A percentile compares a stretch with the other conserved stretches of the same genome.
Conservation (phyloP, 1,140 invertebrate species). For the Meloidogyne chitwoodi region DNA sequence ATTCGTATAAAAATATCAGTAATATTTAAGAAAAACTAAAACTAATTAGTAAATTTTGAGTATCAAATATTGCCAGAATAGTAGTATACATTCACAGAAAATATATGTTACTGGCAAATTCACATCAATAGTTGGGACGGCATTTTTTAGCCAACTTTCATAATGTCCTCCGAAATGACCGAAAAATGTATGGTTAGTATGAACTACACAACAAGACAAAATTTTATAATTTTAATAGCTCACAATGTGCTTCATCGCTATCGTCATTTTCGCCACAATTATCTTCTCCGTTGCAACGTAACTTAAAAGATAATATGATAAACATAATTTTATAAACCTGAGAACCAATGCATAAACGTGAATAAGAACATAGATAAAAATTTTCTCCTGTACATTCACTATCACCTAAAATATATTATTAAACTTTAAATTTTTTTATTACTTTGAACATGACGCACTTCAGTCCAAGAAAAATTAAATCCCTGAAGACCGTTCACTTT, state of each 20-base stretch:
- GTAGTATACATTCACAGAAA: no score
- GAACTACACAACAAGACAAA: not conserved
- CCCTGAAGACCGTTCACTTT: constrained; percentile 54
- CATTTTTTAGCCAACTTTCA: not conserved
- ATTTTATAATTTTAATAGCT: constrained; percentile 27
- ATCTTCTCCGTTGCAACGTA: constrained; percentile 54
- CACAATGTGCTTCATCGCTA: constrained; percentile 59
- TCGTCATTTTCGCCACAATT: constrained; percentile 59
- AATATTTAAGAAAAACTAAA: not conserved
- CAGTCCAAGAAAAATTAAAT: constrained; percentile 60
- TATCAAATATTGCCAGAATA: not conserved
- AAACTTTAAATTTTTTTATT: not conserved
- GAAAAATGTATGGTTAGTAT: constrained; percentile 1
- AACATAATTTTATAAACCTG: not conserved
- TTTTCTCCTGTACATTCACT: constrained; percentile 38
- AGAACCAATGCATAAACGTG: constrained; percentile 53
- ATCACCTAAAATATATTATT: constrained; percentile 31
- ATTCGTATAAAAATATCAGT: no score
- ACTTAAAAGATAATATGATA: not conserved
- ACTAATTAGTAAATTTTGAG: not conserved
- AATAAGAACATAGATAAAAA: constrained; percentile 55
- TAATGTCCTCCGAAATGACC: not conserved
- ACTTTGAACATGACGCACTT: constrained; percentile 46
- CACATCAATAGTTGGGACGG: not conserved
- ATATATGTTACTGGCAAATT: not conserved